A percentile compares a stretch with the other conserved stretches of the same genome.
Evolutionary conservation across 2,113 vertebrate genomes (phyloP).

Genomic region (Miniopterus natalensis): DNA sequence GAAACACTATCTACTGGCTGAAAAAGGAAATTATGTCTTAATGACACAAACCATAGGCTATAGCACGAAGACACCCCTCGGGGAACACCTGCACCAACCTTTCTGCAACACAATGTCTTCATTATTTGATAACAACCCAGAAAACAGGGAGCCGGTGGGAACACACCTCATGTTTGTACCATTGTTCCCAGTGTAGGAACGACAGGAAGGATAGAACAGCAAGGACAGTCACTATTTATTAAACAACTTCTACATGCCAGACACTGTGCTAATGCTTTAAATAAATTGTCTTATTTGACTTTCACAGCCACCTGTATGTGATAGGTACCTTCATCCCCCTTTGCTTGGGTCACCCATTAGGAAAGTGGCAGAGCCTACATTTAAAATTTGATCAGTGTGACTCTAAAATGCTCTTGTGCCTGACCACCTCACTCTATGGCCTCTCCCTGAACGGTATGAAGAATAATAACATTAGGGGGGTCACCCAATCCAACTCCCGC

Average conservation of each 20-base stretch:
- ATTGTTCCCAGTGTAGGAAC: not conserved
- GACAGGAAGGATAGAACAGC: not conserved
- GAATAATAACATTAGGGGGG: not conserved
- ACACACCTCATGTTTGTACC: not conserved
- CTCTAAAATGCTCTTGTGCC: not conserved
- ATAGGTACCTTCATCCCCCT: not conserved
- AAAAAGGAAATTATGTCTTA: conserved; percentile 69
- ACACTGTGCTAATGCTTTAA: not conserved
- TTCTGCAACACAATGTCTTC: not conserved
- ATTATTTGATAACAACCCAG: conserved; percentile 27
- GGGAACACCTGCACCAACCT: not conserved
- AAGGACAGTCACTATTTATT: not conserved
- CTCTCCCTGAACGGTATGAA: not conserved
- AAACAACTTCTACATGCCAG: not conserved
- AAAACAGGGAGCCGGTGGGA: not conserved
- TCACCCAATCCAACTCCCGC: not conserved
- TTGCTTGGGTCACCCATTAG: not conserved
- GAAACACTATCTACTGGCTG: conserved; percentile 62
- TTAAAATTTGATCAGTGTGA: not conserved
- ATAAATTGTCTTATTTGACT: not conserved
- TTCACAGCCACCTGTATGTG: not conserved
- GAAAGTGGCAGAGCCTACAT: not conserved
- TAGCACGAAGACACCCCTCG: not conserved
- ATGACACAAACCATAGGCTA: conserved; percentile 36
- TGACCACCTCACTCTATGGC: not conserved